Evolutionary conservation across 2,113 vertebrate genomes (phyloP), one percentile per base, ranked within the genome.

Genomic region (Mus pahari): DNA sequence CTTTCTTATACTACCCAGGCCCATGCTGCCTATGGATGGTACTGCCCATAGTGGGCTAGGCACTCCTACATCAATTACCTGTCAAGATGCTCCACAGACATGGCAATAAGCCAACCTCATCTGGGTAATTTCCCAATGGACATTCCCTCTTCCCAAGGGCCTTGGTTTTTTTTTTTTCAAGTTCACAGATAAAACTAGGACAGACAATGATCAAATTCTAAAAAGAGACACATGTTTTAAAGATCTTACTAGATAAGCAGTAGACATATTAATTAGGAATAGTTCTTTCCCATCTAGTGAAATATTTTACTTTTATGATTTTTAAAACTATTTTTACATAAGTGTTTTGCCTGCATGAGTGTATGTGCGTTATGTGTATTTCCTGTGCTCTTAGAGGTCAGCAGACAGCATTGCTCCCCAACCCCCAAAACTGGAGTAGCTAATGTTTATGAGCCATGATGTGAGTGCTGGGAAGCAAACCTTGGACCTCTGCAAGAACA

Each of bases 191-290:
- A 58, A 58, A 81, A 24, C 53, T 4, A 3, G n/a, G 53, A 48
- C 5, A 68, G 17, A 45, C 24, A 96, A 64, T 88, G 70, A 68
- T 93, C 36, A 82, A 93, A 90, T 60, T 95, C 60, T 73, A 3
- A 16, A 82, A 55, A 42, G 64, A 86, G 84, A 75, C 24, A 73
- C 26, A 55, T 11, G 19, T 48, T 78, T 88, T 92, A 26, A 90
- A 95, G 36, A 62, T 11, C 39, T 78, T 79, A 75, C 39, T 28
- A 73, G 7, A 62, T 45, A 90, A 88, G 77, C 48, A 95, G 89
- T 71, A 20, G 13, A 19, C 58, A 84, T 48, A 17, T 17, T 90
- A 73, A 88, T 64, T 60, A 1, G 14, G 77, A 89, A 75, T 87
- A 20, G n/a, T 58, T 77, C 71, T 74, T 50, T 55, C 45, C 20